Evolutionary conservation across 2,113 vertebrate genomes (phyloP).

Genomic region (Marmota monax): DNA sequence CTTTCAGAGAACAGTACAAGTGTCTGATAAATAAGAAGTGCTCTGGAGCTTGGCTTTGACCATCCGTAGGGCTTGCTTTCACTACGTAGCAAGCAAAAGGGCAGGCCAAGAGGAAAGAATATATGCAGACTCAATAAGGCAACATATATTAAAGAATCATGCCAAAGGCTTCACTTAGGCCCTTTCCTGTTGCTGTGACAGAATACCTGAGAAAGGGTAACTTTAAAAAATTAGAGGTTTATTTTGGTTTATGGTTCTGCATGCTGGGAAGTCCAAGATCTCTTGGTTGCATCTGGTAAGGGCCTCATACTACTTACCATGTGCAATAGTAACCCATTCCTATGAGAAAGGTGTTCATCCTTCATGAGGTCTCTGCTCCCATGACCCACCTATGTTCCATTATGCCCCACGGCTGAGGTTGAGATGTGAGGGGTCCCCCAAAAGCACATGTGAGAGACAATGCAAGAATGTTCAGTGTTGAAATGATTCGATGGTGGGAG

Average conservation of each 20-base stretch:
- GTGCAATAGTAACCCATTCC: not conserved
- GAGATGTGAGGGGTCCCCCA: too few relatives aligned
- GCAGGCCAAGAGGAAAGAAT: not conserved
- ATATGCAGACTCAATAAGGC: not conserved
- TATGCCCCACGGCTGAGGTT: too few relatives aligned
- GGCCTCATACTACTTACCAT: not conserved
- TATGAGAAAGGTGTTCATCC: too few relatives aligned
- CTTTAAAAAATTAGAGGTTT: not conserved
- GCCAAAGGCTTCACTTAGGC: not conserved
- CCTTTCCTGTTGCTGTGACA: not conserved
- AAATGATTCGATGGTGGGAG: too few relatives aligned
- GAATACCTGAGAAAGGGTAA: not conserved
- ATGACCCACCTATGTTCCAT: too few relatives aligned
- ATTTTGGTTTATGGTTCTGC: not conserved
- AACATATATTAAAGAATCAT: not conserved
- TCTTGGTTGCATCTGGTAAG: not conserved
- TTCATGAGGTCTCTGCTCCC: too few relatives aligned
- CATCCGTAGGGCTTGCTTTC: not conserved
- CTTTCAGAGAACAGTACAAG: not conserved
- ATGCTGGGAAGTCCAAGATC: not conserved
- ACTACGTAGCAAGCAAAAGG: not conserved
- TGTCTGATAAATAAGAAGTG: not conserved
- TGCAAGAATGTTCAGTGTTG: too few relatives aligned
- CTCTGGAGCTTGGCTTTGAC: not conserved
- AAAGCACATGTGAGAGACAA: too few relatives aligned